Evolutionary conservation across 2,113 vertebrate genomes (phyloP), one percentile per base, ranked within the genome.

Genomic region (Dromaius novaehollandiae): DNA sequence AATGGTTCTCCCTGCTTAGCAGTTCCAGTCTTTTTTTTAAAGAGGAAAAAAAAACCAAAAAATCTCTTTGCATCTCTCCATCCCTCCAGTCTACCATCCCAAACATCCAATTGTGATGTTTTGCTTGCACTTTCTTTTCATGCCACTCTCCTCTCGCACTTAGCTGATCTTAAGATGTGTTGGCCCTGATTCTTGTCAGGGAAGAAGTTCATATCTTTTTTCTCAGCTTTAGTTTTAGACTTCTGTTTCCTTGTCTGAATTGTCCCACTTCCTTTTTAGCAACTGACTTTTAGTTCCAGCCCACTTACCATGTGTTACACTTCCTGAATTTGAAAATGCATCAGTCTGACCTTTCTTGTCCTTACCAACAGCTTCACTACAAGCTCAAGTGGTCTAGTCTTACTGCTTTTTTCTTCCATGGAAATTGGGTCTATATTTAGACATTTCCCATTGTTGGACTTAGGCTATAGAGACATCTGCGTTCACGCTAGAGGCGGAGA

Each of bases 401-500:
- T 18, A 1, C 64, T n/a, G 75, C 64, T 77, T 32, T 4, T 50
- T 50, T 56, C 34, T 88, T 68, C 40, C 28, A 0, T 32, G 53
- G 51, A 6, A 32, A 36, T 70, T 8, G 24, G 10, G 18, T 63
- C 51, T 55, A 1, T 28, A 24, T 8, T 38, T 16, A 22, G 32
- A 2, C 9, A 6, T 60, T 83, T 34, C 42, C 3, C 1, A 1
- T 25, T 19, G 20, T 46, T 63, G 88, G 32, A 14, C 40, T 32
- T 20, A 13, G 66, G 26, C 46, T 50, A 2, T 24, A 50, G 76
- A 21, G 36, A 10, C 46, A 6, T 25, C 19, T 3, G 7, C 0
- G 0, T 22, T 55, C 8, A 2, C 36, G n/a, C 70, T 48, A 13
- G 50, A 55, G 70, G 25, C 36, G 21, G 24, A 53, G n/a, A 18